Evolutionary conservation across 2,888 invertebrate genomes (phyloP).

Genomic region (Archips crataeganus): DNA sequence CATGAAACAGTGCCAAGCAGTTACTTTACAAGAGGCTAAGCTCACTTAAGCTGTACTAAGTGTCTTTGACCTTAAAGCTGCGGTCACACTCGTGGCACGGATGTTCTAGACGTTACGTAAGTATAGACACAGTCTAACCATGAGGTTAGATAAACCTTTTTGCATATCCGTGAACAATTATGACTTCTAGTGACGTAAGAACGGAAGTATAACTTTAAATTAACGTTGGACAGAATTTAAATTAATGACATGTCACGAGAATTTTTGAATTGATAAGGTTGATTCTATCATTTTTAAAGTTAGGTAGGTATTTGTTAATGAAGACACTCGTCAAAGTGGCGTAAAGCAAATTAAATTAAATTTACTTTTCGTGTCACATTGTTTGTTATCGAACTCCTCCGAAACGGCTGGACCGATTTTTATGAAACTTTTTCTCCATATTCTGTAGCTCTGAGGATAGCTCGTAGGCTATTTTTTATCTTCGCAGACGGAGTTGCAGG

Average conservation of each 20-base stretch:
- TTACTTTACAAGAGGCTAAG: neutral
- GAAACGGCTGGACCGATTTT: no score
- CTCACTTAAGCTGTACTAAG: conserved; percentile 12
- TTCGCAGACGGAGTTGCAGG: no score
- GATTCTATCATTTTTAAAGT: neutral
- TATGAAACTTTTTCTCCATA: no score
- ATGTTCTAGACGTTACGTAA: conserved; percentile 34
- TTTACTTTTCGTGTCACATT: no score
- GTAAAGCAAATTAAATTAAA: no score
- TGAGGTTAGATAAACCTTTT: conserved; percentile 37
- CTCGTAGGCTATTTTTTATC: no score
- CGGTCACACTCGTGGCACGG: conserved; percentile 40
- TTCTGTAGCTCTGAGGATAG: no score
- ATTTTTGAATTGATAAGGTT: neutral
- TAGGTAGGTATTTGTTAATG: neutral
- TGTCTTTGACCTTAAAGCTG: conserved; percentile 43
- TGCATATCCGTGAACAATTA: conserved; percentile 39
- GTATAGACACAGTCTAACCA: conserved; percentile 30
- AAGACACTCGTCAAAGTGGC: no score
- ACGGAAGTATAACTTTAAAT: conserved; percentile 28
- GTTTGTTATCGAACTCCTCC: no score
- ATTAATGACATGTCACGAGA: conserved; percentile 2
- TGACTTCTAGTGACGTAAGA: conserved; percentile 29
- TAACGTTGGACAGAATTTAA: conserved; percentile 5
- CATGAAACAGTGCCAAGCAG: neutral